Base-by-base conservation (phyloP, 35 echinoderm and acorn worm genomes). In the Anneissia japonica region DNA sequence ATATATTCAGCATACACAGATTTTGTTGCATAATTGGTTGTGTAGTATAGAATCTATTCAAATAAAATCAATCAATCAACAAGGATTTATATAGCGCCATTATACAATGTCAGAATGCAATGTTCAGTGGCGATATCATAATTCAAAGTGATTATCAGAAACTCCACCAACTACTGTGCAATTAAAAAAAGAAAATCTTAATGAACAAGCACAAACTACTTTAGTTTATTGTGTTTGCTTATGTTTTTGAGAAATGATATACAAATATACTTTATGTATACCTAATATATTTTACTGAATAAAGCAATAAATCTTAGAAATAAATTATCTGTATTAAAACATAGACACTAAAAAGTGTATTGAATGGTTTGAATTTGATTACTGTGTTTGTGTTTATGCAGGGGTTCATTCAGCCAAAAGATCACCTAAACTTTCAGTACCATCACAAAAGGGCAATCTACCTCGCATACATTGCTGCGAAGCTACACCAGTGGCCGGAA, bases 381-480 rank as follows among this genome's bases (percentile, higher is more conserved):
- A 36, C 29, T n/a, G 7, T 79, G 30, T 30, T 79, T 81, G 30
- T 31, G 34, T 23, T 46, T 29, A 28, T 82, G 34, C 34, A 94
- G 92, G 79, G 35, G 46, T 94, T 84, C 36, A 17, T 93, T 9
- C 89, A 90, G 36, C 84, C 81, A 7, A 93, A 91, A 74, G 96
- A 99, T 39, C 91, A 89, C 77, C 77, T 94, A 39, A 99, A 99
- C 77, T 99, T 99, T 29, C 88, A 84, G 3, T 99, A 99, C 41
- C 96, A 99, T 83, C 96, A 93, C 86, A 99, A 99, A 89, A 90
- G 96, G 51, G 89, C 96, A 36, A 77, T 99, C 1, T 99, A 99
- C 77, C 80, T 81, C 36, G 83, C 89, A 4, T 91, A 94, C 74
- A 32, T 99, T 0, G 51, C 19, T 9, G 92, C 85, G 41, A 85